phyloP scores from a whole-genome alignment of 2,113 vertebrate genomes.

The Oryctolagus cuniculus region DNA sequence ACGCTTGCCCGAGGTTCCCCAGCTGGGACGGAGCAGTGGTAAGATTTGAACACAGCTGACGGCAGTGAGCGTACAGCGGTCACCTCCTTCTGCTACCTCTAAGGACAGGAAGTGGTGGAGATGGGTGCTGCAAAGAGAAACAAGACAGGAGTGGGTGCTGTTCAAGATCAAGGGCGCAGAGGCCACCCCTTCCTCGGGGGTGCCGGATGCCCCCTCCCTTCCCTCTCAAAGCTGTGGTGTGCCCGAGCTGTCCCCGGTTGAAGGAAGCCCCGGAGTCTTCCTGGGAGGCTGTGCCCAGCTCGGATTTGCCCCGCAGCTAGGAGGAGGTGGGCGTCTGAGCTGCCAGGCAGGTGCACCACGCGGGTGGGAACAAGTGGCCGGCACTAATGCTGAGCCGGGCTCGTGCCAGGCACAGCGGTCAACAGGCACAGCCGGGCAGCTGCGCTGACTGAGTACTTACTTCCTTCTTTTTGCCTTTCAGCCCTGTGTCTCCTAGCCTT shows the following conservation, averaged over 20 bases:
- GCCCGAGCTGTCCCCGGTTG: too few relatives aligned
- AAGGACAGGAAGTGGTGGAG: not conserved
- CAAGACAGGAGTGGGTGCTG: not conserved
- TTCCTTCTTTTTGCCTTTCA: not conserved
- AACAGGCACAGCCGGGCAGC: not conserved
- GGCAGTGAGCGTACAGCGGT: not conserved
- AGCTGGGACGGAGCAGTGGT: not conserved
- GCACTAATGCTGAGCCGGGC: not conserved
- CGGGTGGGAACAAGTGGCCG: not conserved
- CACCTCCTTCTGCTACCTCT: not conserved
- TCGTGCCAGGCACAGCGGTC: not conserved
- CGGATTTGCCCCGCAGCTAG: not conserved
- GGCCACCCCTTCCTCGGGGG: not conserved
- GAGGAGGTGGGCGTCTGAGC: not conserved
- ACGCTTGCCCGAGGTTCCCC: not conserved
- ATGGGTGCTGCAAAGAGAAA: not conserved
- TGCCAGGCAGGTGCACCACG: not conserved
- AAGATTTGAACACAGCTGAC: not conserved
- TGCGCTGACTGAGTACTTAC: not conserved
- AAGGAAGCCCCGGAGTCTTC: not conserved
- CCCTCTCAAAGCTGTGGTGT: too few relatives aligned
- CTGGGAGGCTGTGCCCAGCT: not conserved
- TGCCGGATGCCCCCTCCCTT: rapidly evolving
- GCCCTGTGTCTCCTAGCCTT: not conserved
- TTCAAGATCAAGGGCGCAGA: not conserved